Conservation (phyloP, 2,113 vertebrate species). For the Monopterus albus region DNA sequence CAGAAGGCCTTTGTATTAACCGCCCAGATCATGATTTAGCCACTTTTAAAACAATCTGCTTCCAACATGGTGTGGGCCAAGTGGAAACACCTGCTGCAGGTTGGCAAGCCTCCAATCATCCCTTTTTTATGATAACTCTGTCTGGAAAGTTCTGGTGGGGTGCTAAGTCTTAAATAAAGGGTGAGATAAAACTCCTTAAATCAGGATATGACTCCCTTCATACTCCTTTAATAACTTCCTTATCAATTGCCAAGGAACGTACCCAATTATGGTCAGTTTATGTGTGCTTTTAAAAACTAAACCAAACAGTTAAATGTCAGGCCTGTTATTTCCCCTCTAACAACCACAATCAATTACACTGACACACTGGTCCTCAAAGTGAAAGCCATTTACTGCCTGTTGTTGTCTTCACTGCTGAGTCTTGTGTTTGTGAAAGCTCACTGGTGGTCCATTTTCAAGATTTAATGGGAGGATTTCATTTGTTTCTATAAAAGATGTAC, state of each 20-base stretch:
- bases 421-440: conserved; percentile 1
- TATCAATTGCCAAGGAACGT: conserved; percentile 66
- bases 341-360: background rate
- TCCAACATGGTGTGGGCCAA: conserved; percentile 7
- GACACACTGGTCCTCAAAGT: background rate
- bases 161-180: conserved; percentile 82
- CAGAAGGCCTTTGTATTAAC: conserved; percentile 28
- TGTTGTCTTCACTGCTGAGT: conserved; percentile 22
- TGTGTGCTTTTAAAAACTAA: background rate
- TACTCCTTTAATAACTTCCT: conserved; percentile 50
- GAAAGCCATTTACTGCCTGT: conserved; percentile 3
- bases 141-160: conserved; percentile 81
- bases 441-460: conserved; percentile 22
- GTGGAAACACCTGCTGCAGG: conserved; percentile 67
- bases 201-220: conserved; percentile 64
- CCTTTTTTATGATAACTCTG: conserved; percentile 62
- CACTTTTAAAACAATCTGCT: conserved; percentile 33
- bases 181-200: conserved; percentile 73
- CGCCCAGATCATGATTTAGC: conserved; percentile 1
- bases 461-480: conserved; percentile 3
- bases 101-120: conserved; percentile 64
- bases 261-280: background rate
- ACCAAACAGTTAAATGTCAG: conserved; percentile 1
- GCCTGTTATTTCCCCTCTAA: conserved; percentile 22
- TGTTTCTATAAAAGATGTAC: background rate